These are phyloP conservation scores for Hozukius guyotensis DNA, from an alignment of 2,797 vertebrate species.

Conservation along the genomic window DNA sequence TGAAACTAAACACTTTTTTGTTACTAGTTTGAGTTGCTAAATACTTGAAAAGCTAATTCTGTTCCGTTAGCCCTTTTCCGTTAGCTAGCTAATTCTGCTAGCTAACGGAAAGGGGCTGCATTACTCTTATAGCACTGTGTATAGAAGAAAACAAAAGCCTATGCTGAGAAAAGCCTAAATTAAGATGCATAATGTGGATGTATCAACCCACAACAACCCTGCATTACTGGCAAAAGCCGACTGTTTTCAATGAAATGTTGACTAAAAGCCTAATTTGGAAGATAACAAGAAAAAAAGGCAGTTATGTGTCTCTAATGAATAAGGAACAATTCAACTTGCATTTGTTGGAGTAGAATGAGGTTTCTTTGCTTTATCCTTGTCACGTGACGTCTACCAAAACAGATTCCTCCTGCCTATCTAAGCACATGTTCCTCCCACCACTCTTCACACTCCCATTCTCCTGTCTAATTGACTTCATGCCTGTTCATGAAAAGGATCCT, in stretches of 20 bases:
- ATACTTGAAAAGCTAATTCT: not conserved
- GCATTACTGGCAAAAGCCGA: not conserved
- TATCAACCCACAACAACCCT: not conserved
- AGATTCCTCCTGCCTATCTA: conserved; percentile 37
- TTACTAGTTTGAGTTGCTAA: not conserved
- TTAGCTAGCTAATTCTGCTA: not conserved
- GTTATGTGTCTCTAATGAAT: not conserved
- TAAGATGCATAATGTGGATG: not conserved
- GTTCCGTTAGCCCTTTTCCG: too few relatives aligned
- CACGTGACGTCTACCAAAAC: conserved; percentile 48
- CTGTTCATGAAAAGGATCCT: conserved; percentile 84
- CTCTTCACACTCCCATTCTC: conserved; percentile 77
- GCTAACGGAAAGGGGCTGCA: not conserved
- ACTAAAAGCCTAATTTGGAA: not conserved
- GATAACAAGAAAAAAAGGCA: not conserved
- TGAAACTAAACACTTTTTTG: not conserved
- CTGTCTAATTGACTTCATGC: conserved; percentile 88
- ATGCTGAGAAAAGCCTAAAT: not conserved
- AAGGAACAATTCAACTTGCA: not conserved
- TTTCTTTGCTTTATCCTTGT: conserved; percentile 35
- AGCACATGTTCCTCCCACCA: conserved; percentile 57
- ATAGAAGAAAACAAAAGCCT: not conserved
- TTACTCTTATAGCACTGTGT: not conserved
- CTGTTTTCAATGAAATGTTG: not conserved
- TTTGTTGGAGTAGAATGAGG: not conserved